Evolutionary conservation across 2,113 vertebrate genomes (phyloP), one percentile per base, ranked within the genome.

Genomic region (Lichenostomus cassidix): DNA sequence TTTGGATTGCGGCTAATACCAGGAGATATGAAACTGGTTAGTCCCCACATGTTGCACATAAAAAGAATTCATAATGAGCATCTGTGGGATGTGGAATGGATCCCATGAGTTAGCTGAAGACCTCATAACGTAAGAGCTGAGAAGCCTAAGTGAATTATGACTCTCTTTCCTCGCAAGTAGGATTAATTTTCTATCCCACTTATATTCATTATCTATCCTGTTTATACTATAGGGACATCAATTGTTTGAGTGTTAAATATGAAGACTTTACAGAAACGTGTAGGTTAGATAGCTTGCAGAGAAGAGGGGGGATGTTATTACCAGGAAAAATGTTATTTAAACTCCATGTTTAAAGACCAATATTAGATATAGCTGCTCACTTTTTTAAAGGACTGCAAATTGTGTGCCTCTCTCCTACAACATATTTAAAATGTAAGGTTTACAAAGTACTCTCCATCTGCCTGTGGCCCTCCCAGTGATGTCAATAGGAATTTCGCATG

Each of bases 21-120:
- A 98, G 93, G 97, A 98, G 98, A 98, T 98, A 98, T 96, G 98
- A 98, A 98, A 98, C 97, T 97, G 97, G 97, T 97, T 97, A 98
- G 98, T 97, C 98, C 98, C 97, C 98, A 98, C 98, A 98, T 97
- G 98, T 98, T 98, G 97, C 98, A 98, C 97, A 98, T 97, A 96
- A 97, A 97, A 97, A 98, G 97, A 98, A 98, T 98, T 98, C 95
- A 93, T 98, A 98, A 98, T 98, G 97, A 98, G 97, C 97, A 97
- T 98, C 98, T 97, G 98, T 95, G 98, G 97, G 96, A 95, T 96
- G 96, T 94, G 95, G 92, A 95, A 97, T 96, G 95, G 96, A 98
- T 96, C 96, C 97, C 97, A 96, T 67, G 96, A 97, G 96, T 98
- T 96, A 97, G 96, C 89, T 96, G 97, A 97, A 97, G 97, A 98